Evolutionary conservation across 92 coral and sea anemone species (phyloP).

Genomic region (Diadumene lineata): DNA sequence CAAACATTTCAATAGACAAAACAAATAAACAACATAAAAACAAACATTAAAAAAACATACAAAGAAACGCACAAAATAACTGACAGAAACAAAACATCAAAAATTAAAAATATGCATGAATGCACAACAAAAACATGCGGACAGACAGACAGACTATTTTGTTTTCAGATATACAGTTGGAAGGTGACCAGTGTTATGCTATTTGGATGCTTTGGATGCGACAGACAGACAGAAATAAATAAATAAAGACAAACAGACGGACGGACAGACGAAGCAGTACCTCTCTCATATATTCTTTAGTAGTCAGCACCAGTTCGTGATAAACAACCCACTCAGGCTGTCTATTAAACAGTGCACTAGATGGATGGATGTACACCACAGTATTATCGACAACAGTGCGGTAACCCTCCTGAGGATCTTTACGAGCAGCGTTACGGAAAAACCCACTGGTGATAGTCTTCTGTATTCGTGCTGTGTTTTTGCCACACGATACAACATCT

Average conservation of each 20-base stretch:
- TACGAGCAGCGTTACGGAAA: constrained; percentile 97
- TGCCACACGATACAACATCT: constrained; percentile 98
- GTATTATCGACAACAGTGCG: constrained; percentile 96
- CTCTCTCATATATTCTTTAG: constrained; percentile 98
- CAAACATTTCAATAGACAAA: no score
- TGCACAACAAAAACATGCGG: background rate
- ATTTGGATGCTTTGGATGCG: background rate
- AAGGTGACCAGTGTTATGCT: constrained; percentile 88
- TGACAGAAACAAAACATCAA: no score
- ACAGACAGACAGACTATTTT: background rate
- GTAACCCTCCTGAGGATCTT: constrained; percentile 99
- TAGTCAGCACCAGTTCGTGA: constrained; percentile 92
- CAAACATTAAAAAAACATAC: no score
- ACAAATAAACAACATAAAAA: no score
- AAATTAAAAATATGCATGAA: no score
- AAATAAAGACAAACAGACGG: background rate
- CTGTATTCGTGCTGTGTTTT: constrained; percentile 88
- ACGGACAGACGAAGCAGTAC: constrained; percentile 6
- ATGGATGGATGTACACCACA: constrained; percentile 95
- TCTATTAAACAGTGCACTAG: constrained; percentile 95
- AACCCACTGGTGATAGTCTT: constrained; percentile 97
- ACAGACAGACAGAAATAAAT: background rate
- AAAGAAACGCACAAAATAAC: no score
- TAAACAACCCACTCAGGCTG: constrained; percentile 99
- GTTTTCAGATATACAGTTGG: constrained; percentile 75